Evolutionary conservation across 1,140 invertebrate species (phyloP), one percentile per base, ranked within the genome.

Genomic region (Cydia fagiglandana): DNA sequence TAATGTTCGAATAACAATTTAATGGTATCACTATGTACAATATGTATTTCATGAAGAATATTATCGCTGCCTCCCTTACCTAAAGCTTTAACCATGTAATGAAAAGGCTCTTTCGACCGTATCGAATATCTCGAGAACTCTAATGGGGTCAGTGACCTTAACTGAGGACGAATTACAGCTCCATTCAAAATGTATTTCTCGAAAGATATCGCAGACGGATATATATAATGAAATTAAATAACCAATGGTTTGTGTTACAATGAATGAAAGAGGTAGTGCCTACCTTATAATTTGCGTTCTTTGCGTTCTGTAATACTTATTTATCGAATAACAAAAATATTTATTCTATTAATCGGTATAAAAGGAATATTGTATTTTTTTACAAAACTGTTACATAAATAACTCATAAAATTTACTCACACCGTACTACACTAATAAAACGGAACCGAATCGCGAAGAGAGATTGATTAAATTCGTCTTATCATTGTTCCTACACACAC

Each of bases 111-210:
- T 41, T 34, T 17, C 15, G 34, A 41, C 34, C 66, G 66, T 70
- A 70, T 70, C 66, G 66, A 70, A 38, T 70, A 70, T 70, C 66
- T 38, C 66, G 66, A n/a, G 7, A 1, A 7, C 66, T 17, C 30
- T 70, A 70, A 70, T 20, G n/a, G 66, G n/a, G 34, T 68, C 15
- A 70, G 30, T 70, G 66, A 20, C 66, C 66, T 70, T 17, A 7
- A n/a, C 34, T 70, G 66, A 70, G 34, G 34, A 17, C 9, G 15
- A 70, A 70, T 70, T 70, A 38, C 30, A 45, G 66, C 28, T 41
- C 34, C 34, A 38, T 38, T 17, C 13, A 41, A 70, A 34, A 17
- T 70, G 6, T 41, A 41, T 70, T 70, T 20, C 45, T 45, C 13
- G 30, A 41, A 53, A 17, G 15, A n/a, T 53, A 50, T 50, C 13